These are phyloP conservation scores for Globodera rostochiensis DNA, from an alignment of 1,140 invertebrate genomes.

Conservation along the genomic window DNA sequence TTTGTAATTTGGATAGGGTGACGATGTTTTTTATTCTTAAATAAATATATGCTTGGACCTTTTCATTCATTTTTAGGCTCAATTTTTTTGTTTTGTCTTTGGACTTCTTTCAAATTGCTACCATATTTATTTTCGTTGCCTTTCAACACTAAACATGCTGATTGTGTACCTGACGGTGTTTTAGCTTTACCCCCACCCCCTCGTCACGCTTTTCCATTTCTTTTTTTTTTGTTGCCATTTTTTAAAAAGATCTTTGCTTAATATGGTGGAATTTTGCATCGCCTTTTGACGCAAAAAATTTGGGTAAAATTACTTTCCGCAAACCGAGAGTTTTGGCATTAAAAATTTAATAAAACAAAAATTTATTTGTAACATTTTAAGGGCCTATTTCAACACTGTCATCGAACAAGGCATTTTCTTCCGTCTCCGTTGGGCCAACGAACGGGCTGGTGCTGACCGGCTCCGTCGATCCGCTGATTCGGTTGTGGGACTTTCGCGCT, in stretches of 20 bases:
- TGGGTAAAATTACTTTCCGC: no score
- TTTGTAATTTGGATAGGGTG: not conserved
- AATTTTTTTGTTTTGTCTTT: not conserved
- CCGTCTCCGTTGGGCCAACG: conserved; percentile 79
- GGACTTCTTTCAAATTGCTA: not conserved
- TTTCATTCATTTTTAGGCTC: not conserved
- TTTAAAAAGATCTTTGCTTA: no score
- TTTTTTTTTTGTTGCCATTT: no score
- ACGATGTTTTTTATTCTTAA: no score
- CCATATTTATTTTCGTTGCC: not conserved
- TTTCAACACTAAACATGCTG: no score
- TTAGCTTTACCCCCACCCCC: no score
- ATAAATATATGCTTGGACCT: not conserved
- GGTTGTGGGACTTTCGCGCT: conserved; percentile 86
- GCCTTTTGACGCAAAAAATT: no score
- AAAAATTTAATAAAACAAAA: no score
- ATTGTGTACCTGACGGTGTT: no score
- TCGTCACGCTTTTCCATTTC: no score
- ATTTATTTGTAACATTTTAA: conserved; percentile 3
- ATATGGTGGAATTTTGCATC: no score
- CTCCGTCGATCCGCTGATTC: conserved; percentile 84
- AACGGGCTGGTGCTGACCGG: conserved; percentile 79
- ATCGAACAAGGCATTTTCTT: conserved; percentile 88
- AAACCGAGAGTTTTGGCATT: no score
- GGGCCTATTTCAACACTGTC: conserved; percentile 51